These are phyloP conservation scores for Manacus vitellinus DNA, from an alignment of 2,113 vertebrate species.

Conservation along the genomic window DNA sequence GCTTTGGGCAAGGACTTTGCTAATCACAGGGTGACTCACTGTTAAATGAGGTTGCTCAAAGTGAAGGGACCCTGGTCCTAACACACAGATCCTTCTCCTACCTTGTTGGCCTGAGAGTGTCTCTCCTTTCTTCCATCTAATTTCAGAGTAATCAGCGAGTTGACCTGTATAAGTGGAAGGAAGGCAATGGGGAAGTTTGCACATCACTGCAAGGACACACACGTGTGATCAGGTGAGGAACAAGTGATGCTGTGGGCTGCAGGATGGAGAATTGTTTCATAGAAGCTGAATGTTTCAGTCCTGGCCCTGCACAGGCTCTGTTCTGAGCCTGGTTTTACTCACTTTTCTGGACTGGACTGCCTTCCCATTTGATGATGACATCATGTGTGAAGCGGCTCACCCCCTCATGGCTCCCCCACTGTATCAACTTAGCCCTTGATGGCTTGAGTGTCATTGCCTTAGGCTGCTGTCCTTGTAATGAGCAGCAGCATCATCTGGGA, in stretches of 20 bases:
- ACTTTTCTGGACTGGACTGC: not conserved
- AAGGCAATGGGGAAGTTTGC: slow-evolving; percentile 87
- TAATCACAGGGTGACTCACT: not conserved
- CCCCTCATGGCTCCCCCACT: not conserved
- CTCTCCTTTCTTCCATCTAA: not conserved
- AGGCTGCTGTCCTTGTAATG: not conserved
- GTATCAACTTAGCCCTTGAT: not conserved
- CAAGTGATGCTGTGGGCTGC: not conserved
- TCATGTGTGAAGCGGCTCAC: not conserved
- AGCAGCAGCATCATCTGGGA: not conserved
- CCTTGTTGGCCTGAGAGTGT: not conserved
- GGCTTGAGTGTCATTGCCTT: not conserved
- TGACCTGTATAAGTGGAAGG: slow-evolving; percentile 94
- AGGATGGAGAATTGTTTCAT: not conserved
- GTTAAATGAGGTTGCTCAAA: not conserved
- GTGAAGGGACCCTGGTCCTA: not conserved
- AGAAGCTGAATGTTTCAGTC: not conserved
- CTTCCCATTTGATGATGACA: not conserved
- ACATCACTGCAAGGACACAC: slow-evolving; percentile 95
- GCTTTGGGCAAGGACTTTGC: not conserved
- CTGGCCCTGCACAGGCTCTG: not conserved
- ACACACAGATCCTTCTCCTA: not conserved
- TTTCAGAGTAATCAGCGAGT: slow-evolving; percentile 95
- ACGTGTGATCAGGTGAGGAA: slow-evolving; percentile 89
- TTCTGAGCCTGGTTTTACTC: not conserved